Evolutionary conservation across 1,140 invertebrate genomes (phyloP), one percentile per base, ranked within the genome.

Genomic region (Temnothorax nylanderi): DNA sequence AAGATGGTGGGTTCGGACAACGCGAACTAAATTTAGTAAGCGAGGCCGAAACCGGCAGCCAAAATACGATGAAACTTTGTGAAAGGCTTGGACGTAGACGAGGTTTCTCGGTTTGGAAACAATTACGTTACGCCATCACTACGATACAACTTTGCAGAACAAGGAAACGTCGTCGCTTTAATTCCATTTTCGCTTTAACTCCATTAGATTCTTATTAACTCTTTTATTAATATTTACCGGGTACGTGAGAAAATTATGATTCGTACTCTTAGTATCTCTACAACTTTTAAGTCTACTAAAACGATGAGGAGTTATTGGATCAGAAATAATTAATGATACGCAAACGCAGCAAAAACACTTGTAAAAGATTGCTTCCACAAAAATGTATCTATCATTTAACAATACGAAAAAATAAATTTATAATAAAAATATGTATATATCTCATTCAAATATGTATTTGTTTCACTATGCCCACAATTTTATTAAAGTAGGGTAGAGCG

Each of bases 1-100:
- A 92, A 90, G 90, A 93, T 92, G 91, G 87, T 86, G 76, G 77
- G 69, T 71, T 87, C 81, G 84, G 87, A 91, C 90, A 90, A 91
- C 86, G 65, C 21, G 87, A 74, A 88, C 90, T 93, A 93, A 93
- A 93, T 93, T 93, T 93, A 91, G 92, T 91, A 81, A 84, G 87
- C 85, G 82, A 89, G 85, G 78, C 71, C 77, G 86, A 89, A 88
- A 88, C 82, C 64, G 41, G 71, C 76, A 62, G 69, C 88, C 88
- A 91, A 92, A 91, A 91, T 87, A 89, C 91, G 89, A 86, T 78
- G 91, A 89, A 91, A 92, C 81, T 56, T 77, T 71, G 75, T 69
- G 81, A 86, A 87, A 89, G 47, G 77, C 65, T 60, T 26, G 47
- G 51, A 26, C 82, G 51, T 44, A 80, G 82, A 84, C 64, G 44